Evolutionary conservation across 2,797 vertebrate genomes (phyloP).

Genomic region (Podarcis lilfordi): DNA sequence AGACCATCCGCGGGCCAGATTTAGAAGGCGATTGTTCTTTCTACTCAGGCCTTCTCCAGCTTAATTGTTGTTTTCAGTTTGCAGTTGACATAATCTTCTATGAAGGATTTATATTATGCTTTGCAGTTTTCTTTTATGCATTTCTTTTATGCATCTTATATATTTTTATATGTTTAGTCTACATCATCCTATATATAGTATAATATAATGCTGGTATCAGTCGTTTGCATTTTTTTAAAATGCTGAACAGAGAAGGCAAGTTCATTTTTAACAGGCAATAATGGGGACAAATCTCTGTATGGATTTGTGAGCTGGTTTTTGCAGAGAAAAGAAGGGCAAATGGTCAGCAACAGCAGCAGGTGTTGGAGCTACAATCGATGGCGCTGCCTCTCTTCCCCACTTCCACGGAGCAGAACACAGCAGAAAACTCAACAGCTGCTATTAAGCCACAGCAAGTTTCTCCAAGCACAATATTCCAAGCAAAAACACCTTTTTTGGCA

Average conservation of each 20-base stretch:
- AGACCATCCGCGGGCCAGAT: fast-evolving
- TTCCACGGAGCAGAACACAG: background rate
- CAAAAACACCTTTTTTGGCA: slow-evolving; percentile 26
- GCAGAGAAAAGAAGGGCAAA: slow-evolving; percentile 38
- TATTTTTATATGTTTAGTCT: too few relatives aligned
- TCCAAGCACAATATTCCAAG: slow-evolving; percentile 49
- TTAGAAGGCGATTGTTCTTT: too few relatives aligned
- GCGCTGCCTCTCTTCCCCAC: slow-evolving; percentile 43
- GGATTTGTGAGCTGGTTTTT: background rate
- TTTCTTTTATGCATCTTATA: too few relatives aligned
- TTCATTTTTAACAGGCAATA: background rate
- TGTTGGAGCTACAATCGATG: background rate
- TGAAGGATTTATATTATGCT: too few relatives aligned
- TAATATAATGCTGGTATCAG: background rate
- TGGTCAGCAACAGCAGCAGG: slow-evolving; percentile 14
- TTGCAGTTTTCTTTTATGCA: too few relatives aligned
- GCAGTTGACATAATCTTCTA: too few relatives aligned
- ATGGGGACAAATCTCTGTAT: background rate
- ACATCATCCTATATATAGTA: too few relatives aligned
- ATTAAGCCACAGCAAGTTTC: slow-evolving; percentile 19
- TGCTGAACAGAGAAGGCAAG: slow-evolving; percentile 1
- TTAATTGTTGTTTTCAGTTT: too few relatives aligned
- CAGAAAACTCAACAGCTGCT: slow-evolving; percentile 20
- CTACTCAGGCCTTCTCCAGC: too few relatives aligned
- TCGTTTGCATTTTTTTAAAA: background rate